Evolutionary conservation across 2,888 invertebrate genomes (phyloP), one percentile per base, ranked within the genome.

Genomic region (Labia minor): DNA sequence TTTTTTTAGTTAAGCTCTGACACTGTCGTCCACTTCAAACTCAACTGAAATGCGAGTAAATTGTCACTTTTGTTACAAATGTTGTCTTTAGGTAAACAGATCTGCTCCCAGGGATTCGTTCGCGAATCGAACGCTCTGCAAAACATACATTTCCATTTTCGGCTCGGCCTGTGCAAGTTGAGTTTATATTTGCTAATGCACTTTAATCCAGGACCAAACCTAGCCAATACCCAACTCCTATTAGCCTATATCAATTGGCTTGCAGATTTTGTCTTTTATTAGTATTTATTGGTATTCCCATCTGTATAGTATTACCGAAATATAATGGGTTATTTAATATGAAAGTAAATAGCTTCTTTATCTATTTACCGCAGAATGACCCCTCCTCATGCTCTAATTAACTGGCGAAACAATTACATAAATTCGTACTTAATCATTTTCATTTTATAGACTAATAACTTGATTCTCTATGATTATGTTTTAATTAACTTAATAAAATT

Each of bases 91-190:
- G 49, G 49, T 49, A 49, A 49, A 49, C 49, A 49, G 49, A 49
- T 49, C 49, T 49, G 49, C 49, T 49, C 49, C 49, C 49, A 49
- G 49, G 49, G 49, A 49, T 49, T 49, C 49, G 49, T 49, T 49
- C 49, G 49, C 49, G 49, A 49, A 49, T 49, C 49, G 49, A 49
- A 49, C 49, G 49, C 49, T 49, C 49, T 49, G 49, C 49, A 49
- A 49, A 49, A 49, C 49, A 49, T 49, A 49, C 49, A 49, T 49
- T 49, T 49, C 49, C 49, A 49, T 49, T 49, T 49, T 49, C 14
- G 49, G 49, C 49, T 16, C 49, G 3, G n/a, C 49, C n/a, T 49
- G 49, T 49, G 49, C 49, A 49, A 49, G 49, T 49, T 49, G 49
- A 49, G 49, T 49, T 49, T 49, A 49, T 49, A 49, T 49, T 49